Evolutionary conservation across 2,113 vertebrate species (phyloP), one percentile per base, ranked within the genome.

Genomic region (Actenoides hombroni): DNA sequence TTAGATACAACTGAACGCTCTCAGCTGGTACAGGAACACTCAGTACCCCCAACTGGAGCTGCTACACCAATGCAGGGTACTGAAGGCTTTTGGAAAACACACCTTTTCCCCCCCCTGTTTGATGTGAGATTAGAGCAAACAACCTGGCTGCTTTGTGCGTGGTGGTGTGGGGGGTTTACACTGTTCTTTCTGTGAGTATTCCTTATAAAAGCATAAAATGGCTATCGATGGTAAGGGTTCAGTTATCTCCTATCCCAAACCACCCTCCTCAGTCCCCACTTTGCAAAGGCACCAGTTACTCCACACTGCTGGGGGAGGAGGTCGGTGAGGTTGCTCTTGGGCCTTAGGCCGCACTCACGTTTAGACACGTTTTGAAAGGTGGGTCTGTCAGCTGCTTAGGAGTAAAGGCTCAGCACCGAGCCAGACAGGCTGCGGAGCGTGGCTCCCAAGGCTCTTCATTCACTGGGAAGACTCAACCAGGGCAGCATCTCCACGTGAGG

Each of bases 401-500:
- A 42, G 13, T 16, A 39, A 89, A 80, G 56, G 48, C 15, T 46
- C 33, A 19, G 26, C 63, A 73, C 8, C 3, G 3, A 71, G 21
- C 10, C 17, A 75, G 26, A 46, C 17, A 54, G 44, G 76, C n/a
- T 83, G 49, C 1, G 5, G 20, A 6, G n/a, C 46, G 51, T 3
- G 16, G 26, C 33, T 86, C 18, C 37, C 37, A 40, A 19, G 16
- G 28, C 78, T 37, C 26, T 37, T 54, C 77, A 37, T 46, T 46
- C 20, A 13, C 6, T 2, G 3, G 25, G 13, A 26, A 48, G 81
- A 73, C 10, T 28, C 57, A 59, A 15, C 17, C 63, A 48, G 29
- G 0, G 10, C 39, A 40, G 54, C 2, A 2, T 3, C 71, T 53
- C 49, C 2, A 1, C 4, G 2, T 4, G n/a, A 35, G 33, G 31